Conservation (phyloP, 2,888 invertebrate genomes). For the Calameuta idolon region DNA sequence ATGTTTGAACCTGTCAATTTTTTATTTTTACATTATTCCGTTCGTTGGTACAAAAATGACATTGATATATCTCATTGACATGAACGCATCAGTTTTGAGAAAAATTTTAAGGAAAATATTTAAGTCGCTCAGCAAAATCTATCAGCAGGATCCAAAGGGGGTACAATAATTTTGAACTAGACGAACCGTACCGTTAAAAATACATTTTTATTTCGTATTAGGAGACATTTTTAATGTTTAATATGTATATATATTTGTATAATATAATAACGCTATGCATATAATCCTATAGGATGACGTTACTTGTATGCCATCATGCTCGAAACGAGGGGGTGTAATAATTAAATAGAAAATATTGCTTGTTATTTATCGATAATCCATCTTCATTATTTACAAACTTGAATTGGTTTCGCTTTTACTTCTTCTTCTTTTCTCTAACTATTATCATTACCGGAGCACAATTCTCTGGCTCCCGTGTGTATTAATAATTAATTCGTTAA, state of each 20-base stretch:
- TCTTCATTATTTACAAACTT: slow-evolving; percentile 7
- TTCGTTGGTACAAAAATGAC: too few species aligned
- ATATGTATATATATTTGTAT: slow-evolving; percentile 1
- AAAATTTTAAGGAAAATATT: neutral
- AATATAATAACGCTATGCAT: slow-evolving; percentile 7
- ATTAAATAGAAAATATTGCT: slow-evolving; percentile 10
- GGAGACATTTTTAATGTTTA: slow-evolving; percentile 8
- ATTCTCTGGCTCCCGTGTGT: neutral
- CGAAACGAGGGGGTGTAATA: slow-evolving; percentile 1
- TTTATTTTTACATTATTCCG: too few species aligned
- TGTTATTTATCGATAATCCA: neutral
- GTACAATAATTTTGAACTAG: neutral
- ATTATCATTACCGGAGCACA: neutral
- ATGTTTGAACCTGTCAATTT: too few species aligned
- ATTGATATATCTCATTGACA: too few species aligned
- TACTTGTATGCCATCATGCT: slow-evolving; percentile 4
- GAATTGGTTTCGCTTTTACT: neutral
- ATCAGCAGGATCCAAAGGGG: neutral
- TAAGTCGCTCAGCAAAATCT: too few species aligned
- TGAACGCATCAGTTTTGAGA: too few species aligned
- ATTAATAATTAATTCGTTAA: slow-evolving; percentile 1
- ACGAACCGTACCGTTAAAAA: neutral
- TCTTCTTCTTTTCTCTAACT: neutral
- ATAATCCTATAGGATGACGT: slow-evolving; percentile 5
- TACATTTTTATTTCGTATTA: slow-evolving; percentile 10